Evolutionary conservation across 2,888 invertebrate species (phyloP), one percentile per base, ranked within the genome.

Genomic region (Neria commutata): DNA sequence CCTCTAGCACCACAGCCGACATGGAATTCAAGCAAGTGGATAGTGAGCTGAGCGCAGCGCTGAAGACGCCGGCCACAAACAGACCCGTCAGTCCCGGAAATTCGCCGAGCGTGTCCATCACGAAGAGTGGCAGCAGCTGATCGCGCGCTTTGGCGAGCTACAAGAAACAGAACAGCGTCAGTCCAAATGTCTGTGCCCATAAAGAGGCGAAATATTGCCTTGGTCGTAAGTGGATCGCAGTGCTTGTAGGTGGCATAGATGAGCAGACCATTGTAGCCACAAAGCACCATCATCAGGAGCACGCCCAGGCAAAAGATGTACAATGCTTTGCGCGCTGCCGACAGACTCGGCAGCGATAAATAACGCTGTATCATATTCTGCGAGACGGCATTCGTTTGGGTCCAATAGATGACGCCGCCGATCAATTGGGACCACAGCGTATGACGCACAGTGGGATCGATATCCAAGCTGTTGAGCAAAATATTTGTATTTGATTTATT

Each of bases 321-420:
- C 33, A 88, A 76, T 1, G 88, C 86, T 34, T 82, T 83, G 2
- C 79, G 73, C 2, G 79, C 93, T 21, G 88, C 86, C 52, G 84
- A 83, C 16, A 94, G 75, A 0, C 85, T 88, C 0, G 92, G 91
- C 53, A 94, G 82, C 0, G 93, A 86, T 34, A 95, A 83, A 71
- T 93, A 93, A 61, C 94, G 84, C 73, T 95, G 95, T 5, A 94
- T 88, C 91, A 94, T 93, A 46, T 91, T 91, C 77, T 95, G 95
- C 75, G 91, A 93, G 3, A 93, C 89, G 0, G 90, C 87, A 67
- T 91, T 89, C 2, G 89, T 86, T 77, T 92, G 91, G 2, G 93
- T 81, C 89, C 90, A 92, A 75, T 91, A 91, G 52, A 92, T 81
- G 17, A 88, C 85, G 0, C 92, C 92, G 3, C 94, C 95, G 50